These are phyloP conservation scores for Mizuhopecten yessoensis DNA, from an alignment of 1,140 invertebrate genomes.

Conservation along the genomic window DNA sequence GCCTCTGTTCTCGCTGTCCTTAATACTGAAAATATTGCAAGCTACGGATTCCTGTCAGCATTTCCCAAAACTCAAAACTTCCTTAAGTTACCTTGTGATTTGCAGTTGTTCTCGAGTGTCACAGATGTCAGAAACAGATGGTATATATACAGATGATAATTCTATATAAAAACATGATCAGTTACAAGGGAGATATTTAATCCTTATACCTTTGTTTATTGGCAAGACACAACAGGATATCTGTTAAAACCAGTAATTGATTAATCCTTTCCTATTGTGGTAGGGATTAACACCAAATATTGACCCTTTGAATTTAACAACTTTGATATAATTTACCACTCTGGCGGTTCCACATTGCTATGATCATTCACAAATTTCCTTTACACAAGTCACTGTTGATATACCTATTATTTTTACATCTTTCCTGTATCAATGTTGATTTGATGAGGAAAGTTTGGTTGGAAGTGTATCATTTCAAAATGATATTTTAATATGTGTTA, in stretches of 20 bases:
- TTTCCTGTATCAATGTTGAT: too few relatives aligned
- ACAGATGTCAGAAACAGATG: neutral
- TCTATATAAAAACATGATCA: neutral
- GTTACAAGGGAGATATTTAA: neutral
- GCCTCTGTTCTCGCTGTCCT: too few relatives aligned
- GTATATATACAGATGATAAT: neutral
- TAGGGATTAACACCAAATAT: neutral
- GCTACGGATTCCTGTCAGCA: neutral
- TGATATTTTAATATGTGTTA: too few relatives aligned
- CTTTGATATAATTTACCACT: neutral
- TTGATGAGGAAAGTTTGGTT: too few relatives aligned
- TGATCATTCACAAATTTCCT: neutral
- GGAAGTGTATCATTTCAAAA: too few relatives aligned
- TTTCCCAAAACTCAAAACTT: neutral
- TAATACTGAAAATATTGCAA: too few relatives aligned
- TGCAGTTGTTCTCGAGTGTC: neutral
- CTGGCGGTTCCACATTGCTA: neutral
- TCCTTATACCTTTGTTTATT: neutral
- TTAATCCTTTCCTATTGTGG: conserved; percentile 11
- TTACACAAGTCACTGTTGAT: neutral
- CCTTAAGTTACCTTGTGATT: neutral
- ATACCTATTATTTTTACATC: neutral
- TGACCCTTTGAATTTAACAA: neutral
- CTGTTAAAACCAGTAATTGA: conserved; percentile 12
- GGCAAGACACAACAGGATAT: neutral